A percentile compares a stretch with the other conserved stretches of the same genome.
Conservation (phyloP, 2,113 vertebrate genomes). For the human (Homo sapiens) region DNA sequence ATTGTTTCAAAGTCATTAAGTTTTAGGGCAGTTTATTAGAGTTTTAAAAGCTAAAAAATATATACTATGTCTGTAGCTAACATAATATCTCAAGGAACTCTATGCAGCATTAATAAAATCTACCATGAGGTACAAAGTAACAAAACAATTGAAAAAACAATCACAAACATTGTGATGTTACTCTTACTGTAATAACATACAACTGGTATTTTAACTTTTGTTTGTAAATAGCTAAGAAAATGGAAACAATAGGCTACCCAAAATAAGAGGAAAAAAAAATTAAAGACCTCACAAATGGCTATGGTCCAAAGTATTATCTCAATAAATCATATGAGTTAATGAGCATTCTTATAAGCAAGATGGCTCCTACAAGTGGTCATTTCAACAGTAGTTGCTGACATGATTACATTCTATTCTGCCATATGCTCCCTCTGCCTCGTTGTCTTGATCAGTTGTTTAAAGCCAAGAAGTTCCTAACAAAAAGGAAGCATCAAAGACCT, state of each 20-base stretch:
- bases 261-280: not conserved
- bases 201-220: not conserved
- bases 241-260: not conserved
- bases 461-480: not conserved
- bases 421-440: not conserved
- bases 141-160: not conserved
- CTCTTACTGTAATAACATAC: not conserved
- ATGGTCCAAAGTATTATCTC: not conserved
- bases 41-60: not conserved
- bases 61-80: not conserved
- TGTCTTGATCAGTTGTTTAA: not conserved
- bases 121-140: not conserved
- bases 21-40: not conserved
- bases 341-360: not conserved
- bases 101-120: not conserved
- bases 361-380: not conserved
- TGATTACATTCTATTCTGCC: accelerated
- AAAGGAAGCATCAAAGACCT: not conserved
- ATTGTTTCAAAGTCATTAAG: not conserved
- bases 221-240: not conserved
- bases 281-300: not conserved
- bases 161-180: not conserved
- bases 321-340: not conserved
- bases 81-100: not conserved
- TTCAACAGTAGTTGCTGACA: not conserved